Conservation (phyloP, 1,140 invertebrate genomes). For the Globodera rostochiensis region DNA sequence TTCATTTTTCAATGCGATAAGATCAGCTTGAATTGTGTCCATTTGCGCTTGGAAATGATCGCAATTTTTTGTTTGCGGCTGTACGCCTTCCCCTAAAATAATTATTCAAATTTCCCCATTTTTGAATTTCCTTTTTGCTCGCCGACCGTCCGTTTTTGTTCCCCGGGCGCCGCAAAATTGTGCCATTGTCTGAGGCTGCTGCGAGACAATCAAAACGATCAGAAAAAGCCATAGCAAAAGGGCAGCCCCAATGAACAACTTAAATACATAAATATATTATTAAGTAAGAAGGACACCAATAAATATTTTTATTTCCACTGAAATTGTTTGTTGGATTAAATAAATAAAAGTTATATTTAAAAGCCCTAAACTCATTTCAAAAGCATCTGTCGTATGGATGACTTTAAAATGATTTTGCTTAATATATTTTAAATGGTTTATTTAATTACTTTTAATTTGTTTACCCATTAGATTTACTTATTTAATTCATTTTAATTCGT, state of each 20-base stretch:
- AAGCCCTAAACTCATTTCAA: too few species aligned
- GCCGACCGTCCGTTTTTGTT: background rate
- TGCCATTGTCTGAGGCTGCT: background rate
- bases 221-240: background rate
- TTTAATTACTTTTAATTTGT: too few species aligned
- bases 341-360: too few species aligned
- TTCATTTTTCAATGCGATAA: slow-evolving; percentile 11
- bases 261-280: too few species aligned
- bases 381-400: too few species aligned
- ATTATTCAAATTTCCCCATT: background rate
- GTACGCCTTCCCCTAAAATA: background rate
- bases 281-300: background rate
- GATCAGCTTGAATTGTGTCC: background rate
- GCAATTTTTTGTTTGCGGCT: background rate
- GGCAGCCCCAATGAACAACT: background rate
- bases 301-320: too few species aligned
- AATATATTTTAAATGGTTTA: too few species aligned
- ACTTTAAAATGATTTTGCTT: too few species aligned
- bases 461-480: too few species aligned
- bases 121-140: background rate
- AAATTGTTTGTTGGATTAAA: too few species aligned
- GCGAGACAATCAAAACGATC: background rate
- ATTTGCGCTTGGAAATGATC: background rate
- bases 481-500: too few species aligned
- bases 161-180: background rate